Percentiles rank a stretch among this genome's conserved stretches.
These are phyloP conservation scores for Drosophila parvula DNA, from an alignment of 1,140 invertebrate genomes.

Conservation along the genomic window DNA sequence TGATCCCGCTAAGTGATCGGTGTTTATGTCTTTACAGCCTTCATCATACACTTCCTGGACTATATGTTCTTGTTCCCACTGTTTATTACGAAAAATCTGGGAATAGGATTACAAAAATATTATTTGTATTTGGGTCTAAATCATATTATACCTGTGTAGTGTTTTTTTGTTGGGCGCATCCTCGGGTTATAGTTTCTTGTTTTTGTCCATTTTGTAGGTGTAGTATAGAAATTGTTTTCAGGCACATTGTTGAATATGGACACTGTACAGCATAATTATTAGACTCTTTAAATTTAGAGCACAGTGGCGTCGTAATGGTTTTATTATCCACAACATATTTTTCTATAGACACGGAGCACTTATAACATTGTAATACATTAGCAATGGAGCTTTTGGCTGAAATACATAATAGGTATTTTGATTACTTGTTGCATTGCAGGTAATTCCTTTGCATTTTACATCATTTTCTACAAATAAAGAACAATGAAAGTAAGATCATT, in stretches of 20 bases:
- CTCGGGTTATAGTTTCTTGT: constrained; percentile 87
- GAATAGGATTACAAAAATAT: constrained; percentile 5
- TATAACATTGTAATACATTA: constrained; percentile 86
- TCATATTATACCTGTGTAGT: constrained; percentile 84
- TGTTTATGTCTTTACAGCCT: constrained; percentile 87
- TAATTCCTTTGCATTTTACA: too few relatives aligned
- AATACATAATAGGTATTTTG: constrained; percentile 14
- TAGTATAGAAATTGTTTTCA: constrained; percentile 88
- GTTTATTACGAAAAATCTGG: constrained; percentile 85
- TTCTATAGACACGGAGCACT: constrained; percentile 87
- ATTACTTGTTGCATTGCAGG: background rate
- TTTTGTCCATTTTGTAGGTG: constrained; percentile 87
- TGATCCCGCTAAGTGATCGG: constrained; percentile 86
- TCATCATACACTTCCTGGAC: constrained; percentile 88
- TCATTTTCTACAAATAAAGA: too few relatives aligned
- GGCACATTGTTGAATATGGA: constrained; percentile 91
- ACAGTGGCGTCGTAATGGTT: constrained; percentile 86
- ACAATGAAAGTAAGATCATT: background rate
- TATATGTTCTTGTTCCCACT: constrained; percentile 87
- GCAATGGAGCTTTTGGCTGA: constrained; percentile 27
- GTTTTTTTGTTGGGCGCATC: constrained; percentile 90
- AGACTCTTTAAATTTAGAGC: constrained; percentile 89
- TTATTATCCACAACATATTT: constrained; percentile 61
- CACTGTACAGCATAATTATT: constrained; percentile 89
- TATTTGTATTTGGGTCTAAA: constrained; percentile 1